phyloP scores from a whole-genome alignment of 2,113 vertebrate genomes.

The Amphiprion percula region DNA sequence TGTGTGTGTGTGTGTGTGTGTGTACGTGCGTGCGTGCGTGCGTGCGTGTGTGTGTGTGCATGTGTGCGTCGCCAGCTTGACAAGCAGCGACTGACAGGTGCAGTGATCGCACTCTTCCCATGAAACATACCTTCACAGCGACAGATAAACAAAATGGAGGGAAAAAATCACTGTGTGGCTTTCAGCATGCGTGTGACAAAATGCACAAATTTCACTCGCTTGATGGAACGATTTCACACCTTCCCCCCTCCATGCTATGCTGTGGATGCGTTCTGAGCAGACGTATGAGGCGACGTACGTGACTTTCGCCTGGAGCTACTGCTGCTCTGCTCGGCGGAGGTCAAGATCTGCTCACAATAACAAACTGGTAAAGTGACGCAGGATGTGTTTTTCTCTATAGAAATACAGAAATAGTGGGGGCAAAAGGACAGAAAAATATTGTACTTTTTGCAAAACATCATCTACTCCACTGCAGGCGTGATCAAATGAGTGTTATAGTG shows the following conservation, averaged over 20 bases:
- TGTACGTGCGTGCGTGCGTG: not conserved
- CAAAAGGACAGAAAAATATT: too few relatives aligned
- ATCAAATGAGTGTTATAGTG: not conserved
- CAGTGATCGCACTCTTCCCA: slow-evolving; percentile 46
- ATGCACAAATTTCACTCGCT: slow-evolving; percentile 40
- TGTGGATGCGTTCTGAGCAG: slow-evolving; percentile 31
- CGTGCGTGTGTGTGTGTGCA: not conserved
- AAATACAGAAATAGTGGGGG: not conserved
- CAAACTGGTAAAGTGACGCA: slow-evolving; percentile 21
- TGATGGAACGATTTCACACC: slow-evolving; percentile 59
- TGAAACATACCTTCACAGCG: slow-evolving; percentile 56
- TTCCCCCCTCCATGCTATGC: slow-evolving; percentile 23
- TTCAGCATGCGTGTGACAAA: slow-evolving; percentile 23
- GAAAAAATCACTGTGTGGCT: slow-evolving; percentile 36
- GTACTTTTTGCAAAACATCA: too few relatives aligned
- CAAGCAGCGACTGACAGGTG: slow-evolving; percentile 67
- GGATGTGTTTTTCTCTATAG: slow-evolving; percentile 8
- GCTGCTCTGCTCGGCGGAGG: slow-evolving; percentile 27
- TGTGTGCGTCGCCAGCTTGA: not conserved
- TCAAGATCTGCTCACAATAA: slow-evolving; percentile 35
- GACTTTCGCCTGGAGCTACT: slow-evolving; percentile 10
- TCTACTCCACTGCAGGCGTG: not conserved
- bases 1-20: slow-evolving; percentile 21
- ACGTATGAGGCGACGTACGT: not conserved
- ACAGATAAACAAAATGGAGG: slow-evolving; percentile 43